Evolutionary conservation across 2,113 vertebrate genomes (phyloP), one percentile per base, ranked within the genome.

Genomic region (Choloepus hoffmanni): DNA sequence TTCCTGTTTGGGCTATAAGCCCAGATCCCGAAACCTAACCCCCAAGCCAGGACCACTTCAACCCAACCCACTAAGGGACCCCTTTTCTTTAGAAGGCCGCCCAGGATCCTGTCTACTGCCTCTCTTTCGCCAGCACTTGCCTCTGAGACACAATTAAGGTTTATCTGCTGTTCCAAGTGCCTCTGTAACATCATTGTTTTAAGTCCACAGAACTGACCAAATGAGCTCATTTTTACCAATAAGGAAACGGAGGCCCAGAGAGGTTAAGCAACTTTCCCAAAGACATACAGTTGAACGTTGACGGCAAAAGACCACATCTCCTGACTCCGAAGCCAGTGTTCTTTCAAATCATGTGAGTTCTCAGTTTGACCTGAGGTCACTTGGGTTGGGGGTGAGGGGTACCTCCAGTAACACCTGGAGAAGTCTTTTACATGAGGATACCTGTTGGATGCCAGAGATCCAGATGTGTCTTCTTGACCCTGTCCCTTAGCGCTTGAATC

Each of bases 1-100:
- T 90, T 94, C 43, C 13, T n/a, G 3, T 67, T 45, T 67, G 55
- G 70, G 78, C 93, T 16, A 4, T 65, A 82, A 87, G 90, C 60
- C 72, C 72, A 63, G 72, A 23, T 87, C 36, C 67, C 0, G 0
- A 18, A 5, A 62, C 58, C 53, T 62, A 8, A 18, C 36, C n/a
- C 45, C 48, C 40, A 21, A 65, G 14, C 24, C 83, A 76, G 62
- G 10, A n/a, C 79, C 11, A n/a, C 40, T 30, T 33, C n/a, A 23
- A 45, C 21, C 28, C 28, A 68, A 18, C 28, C 62, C 13, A 18
- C 72, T 14, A 4, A 60, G 23, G 36, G 30, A 33, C 68, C 67
- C 50, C 45, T 33, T 58, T 18, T 63, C n/a, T 28, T 74, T 0
- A 0, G 58, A 85, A 53, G 60, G 30, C 67, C 48, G 43, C 85